These are phyloP conservation scores for Lithobius niger DNA, from an alignment of 1,140 invertebrate genomes.

Conservation along the genomic window DNA sequence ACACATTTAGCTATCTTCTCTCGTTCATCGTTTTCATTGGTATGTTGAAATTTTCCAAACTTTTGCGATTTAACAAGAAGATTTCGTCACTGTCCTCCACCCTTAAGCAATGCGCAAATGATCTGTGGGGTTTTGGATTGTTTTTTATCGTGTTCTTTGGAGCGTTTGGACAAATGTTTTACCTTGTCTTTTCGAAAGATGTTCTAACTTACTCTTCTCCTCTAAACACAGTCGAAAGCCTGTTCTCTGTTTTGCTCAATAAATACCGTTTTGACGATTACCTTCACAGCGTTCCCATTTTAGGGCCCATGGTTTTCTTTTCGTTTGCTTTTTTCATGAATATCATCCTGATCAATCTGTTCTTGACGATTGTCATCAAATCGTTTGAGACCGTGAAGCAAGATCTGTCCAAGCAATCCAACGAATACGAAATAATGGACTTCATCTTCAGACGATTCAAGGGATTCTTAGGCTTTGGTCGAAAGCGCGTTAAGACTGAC, in stretches of 20 bases:
- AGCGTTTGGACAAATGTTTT: slow-evolving; percentile 37
- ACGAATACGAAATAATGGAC: slow-evolving; percentile 27
- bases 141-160: slow-evolving; percentile 30
- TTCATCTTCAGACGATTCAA: slow-evolving; percentile 25
- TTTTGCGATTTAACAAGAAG: slow-evolving; percentile 40
- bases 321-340: slow-evolving; percentile 37
- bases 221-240: slow-evolving; percentile 34
- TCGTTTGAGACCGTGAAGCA: slow-evolving; percentile 33
- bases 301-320: slow-evolving; percentile 39
- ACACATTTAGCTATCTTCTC: slow-evolving; percentile 35
- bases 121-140: slow-evolving; percentile 30
- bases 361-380: slow-evolving; percentile 42
- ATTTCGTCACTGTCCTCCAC: slow-evolving; percentile 32
- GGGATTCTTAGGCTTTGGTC: slow-evolving; percentile 16
- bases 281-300: slow-evolving; percentile 29
- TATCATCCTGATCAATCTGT: slow-evolving; percentile 42
- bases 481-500: background rate
- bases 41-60: slow-evolving; percentile 38
- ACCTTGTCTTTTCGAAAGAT: slow-evolving; percentile 33
- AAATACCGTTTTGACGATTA: slow-evolving; percentile 40
- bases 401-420: slow-evolving; percentile 21
- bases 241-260: slow-evolving; percentile 40
- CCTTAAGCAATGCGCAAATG: slow-evolving; percentile 28
- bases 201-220: slow-evolving; percentile 37
- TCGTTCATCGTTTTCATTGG: slow-evolving; percentile 37